phyloP scores from a whole-genome alignment of 1,140 invertebrate genomes.

The Varroa destructor region DNA sequence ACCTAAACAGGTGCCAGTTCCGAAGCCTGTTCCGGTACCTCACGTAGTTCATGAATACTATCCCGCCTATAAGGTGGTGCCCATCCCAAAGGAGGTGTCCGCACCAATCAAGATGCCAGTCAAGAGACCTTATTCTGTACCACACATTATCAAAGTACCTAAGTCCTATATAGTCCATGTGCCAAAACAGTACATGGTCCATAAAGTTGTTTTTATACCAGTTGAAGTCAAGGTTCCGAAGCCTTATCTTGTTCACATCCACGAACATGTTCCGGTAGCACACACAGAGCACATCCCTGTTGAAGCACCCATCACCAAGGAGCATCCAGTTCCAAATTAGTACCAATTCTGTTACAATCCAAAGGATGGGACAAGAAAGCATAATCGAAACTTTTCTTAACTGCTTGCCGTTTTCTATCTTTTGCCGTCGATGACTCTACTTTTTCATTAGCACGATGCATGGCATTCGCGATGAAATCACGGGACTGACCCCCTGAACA shows the following conservation, averaged over 20 bases:
- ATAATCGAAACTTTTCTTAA: conserved; percentile 7
- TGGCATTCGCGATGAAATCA: too few relatives aligned
- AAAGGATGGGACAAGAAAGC: conserved; percentile 26
- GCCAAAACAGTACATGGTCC: conserved; percentile 16
- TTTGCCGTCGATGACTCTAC: conserved; percentile 5
- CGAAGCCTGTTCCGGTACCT: conserved; percentile 11
- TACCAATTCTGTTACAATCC: background rate
- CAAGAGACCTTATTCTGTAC: conserved; percentile 5
- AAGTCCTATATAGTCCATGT: conserved; percentile 22
- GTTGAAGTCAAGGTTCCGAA: conserved; percentile 21
- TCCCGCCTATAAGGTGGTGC: conserved; percentile 15
- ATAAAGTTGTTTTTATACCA: background rate
- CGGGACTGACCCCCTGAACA: background rate
- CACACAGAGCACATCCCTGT: conserved; percentile 20
- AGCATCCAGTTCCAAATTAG: conserved; percentile 2
- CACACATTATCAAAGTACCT: conserved; percentile 7
- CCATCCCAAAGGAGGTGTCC: conserved; percentile 13
- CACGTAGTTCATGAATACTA: conserved; percentile 21
- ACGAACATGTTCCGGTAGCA: conserved; percentile 1
- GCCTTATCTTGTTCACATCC: conserved; percentile 24
- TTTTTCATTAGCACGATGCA: background rate
- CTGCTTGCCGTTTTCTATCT: too few relatives aligned
- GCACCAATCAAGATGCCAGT: background rate
- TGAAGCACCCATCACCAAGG: conserved; percentile 14
- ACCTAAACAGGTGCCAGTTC: conserved; percentile 2